Evolutionary conservation across 2,797 vertebrate species (phyloP).

Genomic region (Sitta carolinensis): DNA sequence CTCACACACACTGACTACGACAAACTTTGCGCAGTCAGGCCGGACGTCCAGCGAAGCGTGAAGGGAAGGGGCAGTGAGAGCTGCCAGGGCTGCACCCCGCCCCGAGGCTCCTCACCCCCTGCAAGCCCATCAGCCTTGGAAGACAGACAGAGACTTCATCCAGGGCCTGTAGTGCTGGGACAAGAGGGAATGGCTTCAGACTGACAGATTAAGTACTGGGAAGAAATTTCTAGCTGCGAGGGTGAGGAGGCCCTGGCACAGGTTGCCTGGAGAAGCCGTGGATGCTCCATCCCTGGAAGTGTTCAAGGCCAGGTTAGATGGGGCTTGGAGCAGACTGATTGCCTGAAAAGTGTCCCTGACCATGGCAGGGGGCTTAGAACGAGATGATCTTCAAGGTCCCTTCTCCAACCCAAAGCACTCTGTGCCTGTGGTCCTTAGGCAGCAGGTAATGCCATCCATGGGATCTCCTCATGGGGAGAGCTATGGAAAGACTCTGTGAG

Average conservation of each 20-base stretch:
- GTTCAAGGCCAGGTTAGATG: not conserved
- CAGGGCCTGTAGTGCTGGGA: not conserved
- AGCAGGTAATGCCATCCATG: not conserved
- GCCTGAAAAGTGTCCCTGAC: not conserved
- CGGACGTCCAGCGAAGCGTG: not conserved
- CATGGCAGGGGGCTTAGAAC: accelerated
- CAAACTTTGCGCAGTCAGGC: conserved; percentile 12
- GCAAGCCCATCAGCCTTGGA: not conserved
- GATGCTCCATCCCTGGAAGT: not conserved
- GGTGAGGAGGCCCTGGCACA: not conserved
- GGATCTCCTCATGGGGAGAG: not conserved
- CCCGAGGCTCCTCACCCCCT: not conserved
- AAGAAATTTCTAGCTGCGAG: not conserved
- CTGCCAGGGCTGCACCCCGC: not conserved
- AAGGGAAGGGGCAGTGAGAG: conserved; percentile 10
- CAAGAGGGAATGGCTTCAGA: not conserved
- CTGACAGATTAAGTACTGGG: not conserved
- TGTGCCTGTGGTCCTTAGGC: not conserved
- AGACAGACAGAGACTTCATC: not conserved
- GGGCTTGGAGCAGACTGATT: not conserved
- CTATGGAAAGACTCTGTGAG: accelerated
- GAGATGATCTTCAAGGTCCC: not conserved
- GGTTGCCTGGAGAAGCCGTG: not conserved
- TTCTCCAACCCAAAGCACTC: not conserved
- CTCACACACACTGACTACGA: conserved; percentile 23